Conservation (phyloP, 2,113 vertebrate species). For the Gymnobelideus leadbeateri region DNA sequence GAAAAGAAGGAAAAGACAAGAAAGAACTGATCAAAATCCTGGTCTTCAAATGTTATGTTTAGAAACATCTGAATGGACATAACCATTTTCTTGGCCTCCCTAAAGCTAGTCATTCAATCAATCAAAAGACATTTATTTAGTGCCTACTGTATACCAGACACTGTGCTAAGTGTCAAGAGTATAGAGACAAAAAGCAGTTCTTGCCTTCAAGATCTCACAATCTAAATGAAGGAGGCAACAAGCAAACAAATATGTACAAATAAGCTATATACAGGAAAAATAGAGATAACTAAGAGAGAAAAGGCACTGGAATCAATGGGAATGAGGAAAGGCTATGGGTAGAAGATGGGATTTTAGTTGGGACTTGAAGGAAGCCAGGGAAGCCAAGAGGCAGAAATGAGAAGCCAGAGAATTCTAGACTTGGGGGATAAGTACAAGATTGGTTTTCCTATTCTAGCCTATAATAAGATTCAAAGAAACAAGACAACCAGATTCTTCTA, state of each 20-base stretch:
- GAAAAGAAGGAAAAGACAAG: constrained; percentile 2
- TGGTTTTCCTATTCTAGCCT: constrained; percentile 1
- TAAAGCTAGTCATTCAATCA: neutral
- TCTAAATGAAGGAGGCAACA: neutral
- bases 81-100: neutral
- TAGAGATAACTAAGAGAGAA: neutral
- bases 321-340: neutral
- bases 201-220: neutral
- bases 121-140: neutral
- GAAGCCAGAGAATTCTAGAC: neutral
- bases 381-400: neutral
- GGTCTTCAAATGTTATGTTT: constrained; percentile 13
- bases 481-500: constrained; percentile 8
- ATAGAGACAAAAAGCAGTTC: neutral
- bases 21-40: constrained; percentile 16
- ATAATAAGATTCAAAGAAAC: constrained; percentile 24
- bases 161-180: neutral
- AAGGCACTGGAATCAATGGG: neutral
- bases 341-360: neutral
- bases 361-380: neutral
- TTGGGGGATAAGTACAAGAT: neutral
- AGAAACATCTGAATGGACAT: constrained; percentile 3
- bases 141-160: neutral
- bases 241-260: neutral
- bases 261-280: neutral